Evolutionary conservation across 92 coral and sea anemone species (phyloP).

Genomic region (Scolanthus callimorphus): DNA sequence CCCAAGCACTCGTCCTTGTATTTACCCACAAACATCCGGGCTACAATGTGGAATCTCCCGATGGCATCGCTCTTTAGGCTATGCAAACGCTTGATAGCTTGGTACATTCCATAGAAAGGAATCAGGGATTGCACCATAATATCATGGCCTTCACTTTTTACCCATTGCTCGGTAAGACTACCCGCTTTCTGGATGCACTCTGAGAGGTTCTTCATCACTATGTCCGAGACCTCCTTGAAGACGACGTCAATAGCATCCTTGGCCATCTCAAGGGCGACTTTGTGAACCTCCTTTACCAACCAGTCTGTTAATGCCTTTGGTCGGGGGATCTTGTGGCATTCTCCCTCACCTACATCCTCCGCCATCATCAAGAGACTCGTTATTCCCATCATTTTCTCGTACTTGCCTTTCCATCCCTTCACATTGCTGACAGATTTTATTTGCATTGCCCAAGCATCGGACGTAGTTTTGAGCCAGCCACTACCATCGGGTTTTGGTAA

Average conservation of each 20-base stretch:
- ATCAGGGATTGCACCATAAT: too few species aligned
- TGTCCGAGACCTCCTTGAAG: slow-evolving; percentile 7
- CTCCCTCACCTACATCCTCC: slow-evolving; percentile 1
- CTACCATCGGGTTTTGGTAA: background rate
- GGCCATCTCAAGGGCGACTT: slow-evolving; percentile 4
- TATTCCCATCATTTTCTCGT: too few species aligned
- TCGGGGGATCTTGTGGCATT: too few species aligned
- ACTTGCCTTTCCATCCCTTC: background rate
- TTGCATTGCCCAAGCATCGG: slow-evolving; percentile 4
- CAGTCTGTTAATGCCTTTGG: slow-evolving; percentile 6
- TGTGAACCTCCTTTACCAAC: slow-evolving; percentile 13
- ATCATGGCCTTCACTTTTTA: slow-evolving; percentile 7
- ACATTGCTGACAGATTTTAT: slow-evolving; percentile 1
- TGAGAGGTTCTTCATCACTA: background rate
- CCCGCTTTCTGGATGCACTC: slow-evolving; percentile 7
- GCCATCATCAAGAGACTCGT: background rate
- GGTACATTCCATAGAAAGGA: slow-evolving; percentile 5
- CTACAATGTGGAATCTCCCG: too few species aligned
- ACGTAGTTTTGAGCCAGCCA: background rate
- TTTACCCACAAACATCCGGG: too few species aligned
- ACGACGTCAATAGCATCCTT: slow-evolving; percentile 2
- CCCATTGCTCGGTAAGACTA: background rate
- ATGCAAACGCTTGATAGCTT: slow-evolving; percentile 16
- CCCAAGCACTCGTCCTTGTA: too few species aligned
- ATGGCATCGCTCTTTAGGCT: too few species aligned